Conservation (phyloP, 2,113 vertebrate species). For the Tachycineta bicolor region DNA sequence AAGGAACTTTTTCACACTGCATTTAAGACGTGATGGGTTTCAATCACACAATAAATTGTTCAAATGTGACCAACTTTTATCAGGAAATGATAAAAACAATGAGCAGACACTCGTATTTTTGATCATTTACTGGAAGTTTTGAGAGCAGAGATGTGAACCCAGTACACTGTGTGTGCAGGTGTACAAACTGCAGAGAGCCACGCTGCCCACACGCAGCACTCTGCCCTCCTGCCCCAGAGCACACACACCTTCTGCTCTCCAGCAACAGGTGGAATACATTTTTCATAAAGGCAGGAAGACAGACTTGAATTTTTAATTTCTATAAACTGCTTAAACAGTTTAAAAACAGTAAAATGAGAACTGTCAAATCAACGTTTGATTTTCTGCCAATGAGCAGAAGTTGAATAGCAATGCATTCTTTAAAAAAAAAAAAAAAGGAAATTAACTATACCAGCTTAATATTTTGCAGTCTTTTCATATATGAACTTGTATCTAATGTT, state of each 20-base stretch:
- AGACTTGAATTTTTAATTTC: background rate
- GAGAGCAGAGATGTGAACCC: background rate
- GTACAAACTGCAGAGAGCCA: background rate
- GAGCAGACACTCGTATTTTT: background rate
- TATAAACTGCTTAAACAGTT: background rate
- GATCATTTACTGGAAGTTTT: background rate
- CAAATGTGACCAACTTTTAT: background rate
- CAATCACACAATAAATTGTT: background rate
- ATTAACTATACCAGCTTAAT: background rate
- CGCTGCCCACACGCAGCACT: background rate
- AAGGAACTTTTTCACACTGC: background rate
- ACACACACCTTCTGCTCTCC: background rate
- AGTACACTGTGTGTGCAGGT: accelerated
- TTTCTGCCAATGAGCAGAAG: background rate
- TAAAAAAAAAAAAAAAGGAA: background rate
- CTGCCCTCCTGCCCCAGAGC: background rate
- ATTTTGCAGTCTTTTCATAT: background rate
- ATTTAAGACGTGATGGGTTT: background rate
- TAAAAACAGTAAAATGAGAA: background rate
- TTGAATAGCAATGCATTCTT: background rate
- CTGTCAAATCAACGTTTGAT: background rate
- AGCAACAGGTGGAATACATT: background rate
- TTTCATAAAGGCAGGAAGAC: background rate
- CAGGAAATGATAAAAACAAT: background rate
- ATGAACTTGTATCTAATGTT: background rate